phyloP scores from a whole-genome alignment of 2,888 invertebrate genomes.

The Drosophila monieri region DNA sequence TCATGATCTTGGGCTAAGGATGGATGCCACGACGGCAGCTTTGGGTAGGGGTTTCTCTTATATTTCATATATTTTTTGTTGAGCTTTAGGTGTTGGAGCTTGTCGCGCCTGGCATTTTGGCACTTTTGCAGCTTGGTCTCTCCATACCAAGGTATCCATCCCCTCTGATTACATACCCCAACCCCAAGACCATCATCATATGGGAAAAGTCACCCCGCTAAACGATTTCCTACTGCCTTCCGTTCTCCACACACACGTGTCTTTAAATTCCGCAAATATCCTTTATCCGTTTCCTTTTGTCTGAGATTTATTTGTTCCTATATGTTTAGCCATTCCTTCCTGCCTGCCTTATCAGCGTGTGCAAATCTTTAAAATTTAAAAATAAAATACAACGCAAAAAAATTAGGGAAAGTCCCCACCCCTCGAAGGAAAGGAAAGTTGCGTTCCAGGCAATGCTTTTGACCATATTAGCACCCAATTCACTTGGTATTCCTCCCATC shows the following conservation, averaged over 20 bases:
- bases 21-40: conserved; percentile 10
- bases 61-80: not conserved
- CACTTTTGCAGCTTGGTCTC: conserved; percentile 49
- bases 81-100: conserved; percentile 67
- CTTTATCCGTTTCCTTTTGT: conserved; percentile 73
- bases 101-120: conserved; percentile 75
- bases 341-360: conserved; percentile 58
- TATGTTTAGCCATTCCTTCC: conserved; percentile 15
- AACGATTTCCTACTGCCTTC: conserved; percentile 59
- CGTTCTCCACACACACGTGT: conserved; percentile 70
- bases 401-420: conserved; percentile 24
- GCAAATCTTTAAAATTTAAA: conserved; percentile 70
- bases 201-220: conserved; percentile 53
- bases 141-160: not conserved
- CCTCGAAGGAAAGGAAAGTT: conserved; percentile 16
- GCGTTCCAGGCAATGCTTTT: conserved; percentile 57
- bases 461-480: conserved; percentile 78
- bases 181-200: conserved; percentile 34
- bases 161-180: not conserved
- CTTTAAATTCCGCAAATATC: conserved; percentile 75
- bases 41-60: not conserved
- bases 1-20: conserved; percentile 32
- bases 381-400: conserved; percentile 38
- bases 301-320: conserved; percentile 67
- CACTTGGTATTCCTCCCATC: conserved; percentile 18